Evolutionary conservation across 2,797 vertebrate species (phyloP), one percentile per base, ranked within the genome.

Genomic region (Coendou prehensilis): DNA sequence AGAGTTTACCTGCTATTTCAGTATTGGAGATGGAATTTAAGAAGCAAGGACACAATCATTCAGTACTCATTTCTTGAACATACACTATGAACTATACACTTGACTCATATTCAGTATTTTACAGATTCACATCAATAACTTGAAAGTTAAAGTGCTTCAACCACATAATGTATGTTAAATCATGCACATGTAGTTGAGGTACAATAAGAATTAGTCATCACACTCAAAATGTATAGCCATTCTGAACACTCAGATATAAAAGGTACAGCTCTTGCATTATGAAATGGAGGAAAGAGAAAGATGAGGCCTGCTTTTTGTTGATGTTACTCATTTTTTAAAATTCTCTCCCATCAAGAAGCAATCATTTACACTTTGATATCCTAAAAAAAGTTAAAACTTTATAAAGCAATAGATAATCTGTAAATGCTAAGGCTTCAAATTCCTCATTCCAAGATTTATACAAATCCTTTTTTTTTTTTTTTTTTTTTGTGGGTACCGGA

Each of bases 351-450:
- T 37, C 37, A 47, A 79, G 94, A 30, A 13, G 17, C 76, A 95
- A 85, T 63, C 15, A 63, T 61, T 89, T 85, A 61, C 5, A 61
- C 67, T 87, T 79, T 56, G 23, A 67, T 82, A 92, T 79, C 81
- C n/a, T 50, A 95, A 94, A 93, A 93, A 61, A 94, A 93, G 13
- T 67, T 92, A 86, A 88, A 93, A 94, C 13, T 79, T 87, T 82
- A 33, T 89, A 83, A 91, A 64, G n/a, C 82, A 94, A 80, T 47
- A 76, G 13, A 84, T 63, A 33, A 59, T 86, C n/a, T 80, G 59
- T 87, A 93, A 89, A 87, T 82, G 18, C 18, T 57, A 71, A 91
- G 45, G 41, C 67, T 64, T 95, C 61, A 95, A 86, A 89, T 87
- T 87, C 47, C 15, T 95, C 6, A 54, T 95, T 52, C 41, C 8